A percentile compares a stretch with the other conserved stretches of the same genome.
Evolutionary conservation across 2,888 invertebrate species (phyloP).

Genomic region (Scrobipalpa atriplicella): DNA sequence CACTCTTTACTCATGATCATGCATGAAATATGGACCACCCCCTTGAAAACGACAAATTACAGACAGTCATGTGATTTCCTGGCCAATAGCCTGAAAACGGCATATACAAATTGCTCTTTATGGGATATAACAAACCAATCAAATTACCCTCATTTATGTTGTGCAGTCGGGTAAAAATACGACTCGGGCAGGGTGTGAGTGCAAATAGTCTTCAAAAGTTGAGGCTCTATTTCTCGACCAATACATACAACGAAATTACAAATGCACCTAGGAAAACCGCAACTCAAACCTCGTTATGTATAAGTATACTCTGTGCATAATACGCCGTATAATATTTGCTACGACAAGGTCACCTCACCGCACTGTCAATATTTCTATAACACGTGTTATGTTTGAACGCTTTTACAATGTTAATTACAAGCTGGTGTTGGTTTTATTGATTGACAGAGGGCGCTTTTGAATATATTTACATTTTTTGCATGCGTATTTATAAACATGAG

Average conservation of each 20-base stretch:
- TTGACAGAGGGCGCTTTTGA: not conserved
- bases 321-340: not conserved
- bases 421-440: not conserved
- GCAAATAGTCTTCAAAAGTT: not conserved
- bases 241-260: not conserved
- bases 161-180: no score
- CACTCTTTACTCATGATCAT: not conserved
- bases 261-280: conserved; percentile 4
- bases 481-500: not conserved
- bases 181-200: no score
- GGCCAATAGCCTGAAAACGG: no score
- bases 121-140: no score
- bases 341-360: conserved; percentile 10
- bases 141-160: no score
- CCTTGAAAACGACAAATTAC: not conserved
- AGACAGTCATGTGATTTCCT: no score
- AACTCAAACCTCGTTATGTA: not conserved
- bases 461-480: conserved; percentile 4
- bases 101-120: no score
- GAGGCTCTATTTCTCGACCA: not conserved
- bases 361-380: conserved; percentile 19
- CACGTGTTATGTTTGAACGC: conserved; percentile 14
- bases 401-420: conserved; percentile 17
- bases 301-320: not conserved
- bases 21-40: not conserved